These are phyloP conservation scores for Tetragnatha versicolor DNA, from an alignment of 1,140 invertebrate genomes.

Conservation along the genomic window DNA sequence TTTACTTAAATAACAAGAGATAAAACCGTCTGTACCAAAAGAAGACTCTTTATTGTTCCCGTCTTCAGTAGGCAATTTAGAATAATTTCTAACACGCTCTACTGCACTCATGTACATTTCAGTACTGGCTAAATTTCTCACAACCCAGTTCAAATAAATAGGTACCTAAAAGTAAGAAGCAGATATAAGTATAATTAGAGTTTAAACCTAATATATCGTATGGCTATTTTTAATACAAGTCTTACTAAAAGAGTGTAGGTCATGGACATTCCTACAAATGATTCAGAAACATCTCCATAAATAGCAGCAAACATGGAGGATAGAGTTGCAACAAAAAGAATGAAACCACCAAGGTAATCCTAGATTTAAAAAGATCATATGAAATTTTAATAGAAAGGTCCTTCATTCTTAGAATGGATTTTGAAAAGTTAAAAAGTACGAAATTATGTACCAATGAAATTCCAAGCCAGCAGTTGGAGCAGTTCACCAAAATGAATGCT, in stretches of 20 bases:
- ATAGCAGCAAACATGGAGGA: conserved; percentile 67
- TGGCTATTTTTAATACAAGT: background rate
- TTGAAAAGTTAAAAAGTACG: background rate
- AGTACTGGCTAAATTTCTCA: conserved; percentile 79
- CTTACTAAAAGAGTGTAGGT: conserved; percentile 76
- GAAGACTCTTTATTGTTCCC: too few relatives aligned
- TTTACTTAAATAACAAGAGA: too few relatives aligned
- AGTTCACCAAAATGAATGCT: conserved; percentile 78
- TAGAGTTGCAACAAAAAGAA: conserved; percentile 76
- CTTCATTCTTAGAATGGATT: background rate
- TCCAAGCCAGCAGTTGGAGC: conserved; percentile 82
- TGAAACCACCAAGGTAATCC: conserved; percentile 81
- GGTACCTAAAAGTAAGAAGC: conserved; percentile 66
- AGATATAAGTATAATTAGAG: background rate
- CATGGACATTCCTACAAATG: conserved; percentile 72
- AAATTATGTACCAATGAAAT: conserved; percentile 73
- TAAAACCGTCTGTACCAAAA: too few relatives aligned
- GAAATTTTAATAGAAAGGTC: background rate
- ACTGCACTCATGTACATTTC: conserved; percentile 81
- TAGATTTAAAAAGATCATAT: conserved; percentile 62
- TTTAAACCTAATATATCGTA: background rate
- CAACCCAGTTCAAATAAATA: conserved; percentile 82
- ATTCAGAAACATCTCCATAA: conserved; percentile 58
- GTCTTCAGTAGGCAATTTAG: conserved; percentile 69
- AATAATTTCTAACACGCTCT: conserved; percentile 74